Evolutionary conservation across 2,888 invertebrate species (phyloP).

Genomic region (Chirona hameri): DNA sequence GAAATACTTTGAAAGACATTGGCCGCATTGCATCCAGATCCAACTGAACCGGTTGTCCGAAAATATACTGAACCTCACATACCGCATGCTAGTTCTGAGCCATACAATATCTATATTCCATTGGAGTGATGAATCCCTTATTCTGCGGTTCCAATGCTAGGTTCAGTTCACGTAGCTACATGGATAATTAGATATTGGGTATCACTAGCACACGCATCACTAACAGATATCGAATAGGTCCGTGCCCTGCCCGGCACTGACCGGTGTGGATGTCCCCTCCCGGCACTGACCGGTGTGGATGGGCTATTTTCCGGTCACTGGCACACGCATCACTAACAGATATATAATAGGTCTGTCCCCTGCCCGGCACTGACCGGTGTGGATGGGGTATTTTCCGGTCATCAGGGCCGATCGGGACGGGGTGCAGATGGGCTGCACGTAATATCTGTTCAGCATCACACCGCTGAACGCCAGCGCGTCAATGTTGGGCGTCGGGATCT

Average conservation of each 20-base stretch:
- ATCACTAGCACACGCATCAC: background rate
- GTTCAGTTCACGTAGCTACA: too few relatives aligned
- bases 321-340: background rate
- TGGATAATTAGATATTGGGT: too few relatives aligned
- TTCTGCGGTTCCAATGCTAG: too few relatives aligned
- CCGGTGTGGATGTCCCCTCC: slow-evolving; percentile 47
- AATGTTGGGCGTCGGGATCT: slow-evolving; percentile 87
- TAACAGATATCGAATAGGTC: background rate
- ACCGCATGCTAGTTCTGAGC: too few relatives aligned
- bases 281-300: background rate
- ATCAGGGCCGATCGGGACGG: slow-evolving; percentile 49
- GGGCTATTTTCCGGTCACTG: background rate
- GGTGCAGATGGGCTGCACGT: slow-evolving; percentile 50
- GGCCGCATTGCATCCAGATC: too few relatives aligned
- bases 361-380: slow-evolving; percentile 44
- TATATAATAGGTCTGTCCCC: background rate
- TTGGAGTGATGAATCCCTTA: too few relatives aligned
- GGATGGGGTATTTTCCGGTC: slow-evolving; percentile 50
- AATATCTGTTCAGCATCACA: slow-evolving; percentile 67
- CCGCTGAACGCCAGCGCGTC: slow-evolving; percentile 83
- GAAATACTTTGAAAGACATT: too few relatives aligned
- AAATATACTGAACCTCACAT: too few relatives aligned
- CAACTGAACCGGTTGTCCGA: too few relatives aligned
- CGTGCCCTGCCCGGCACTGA: too few relatives aligned
- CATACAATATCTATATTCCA: too few relatives aligned